A percentile compares a stretch with the other conserved stretches of the same genome.
Evolutionary conservation across 2,888 invertebrate genomes (phyloP).

Genomic region (Candidula unifasciata): DNA sequence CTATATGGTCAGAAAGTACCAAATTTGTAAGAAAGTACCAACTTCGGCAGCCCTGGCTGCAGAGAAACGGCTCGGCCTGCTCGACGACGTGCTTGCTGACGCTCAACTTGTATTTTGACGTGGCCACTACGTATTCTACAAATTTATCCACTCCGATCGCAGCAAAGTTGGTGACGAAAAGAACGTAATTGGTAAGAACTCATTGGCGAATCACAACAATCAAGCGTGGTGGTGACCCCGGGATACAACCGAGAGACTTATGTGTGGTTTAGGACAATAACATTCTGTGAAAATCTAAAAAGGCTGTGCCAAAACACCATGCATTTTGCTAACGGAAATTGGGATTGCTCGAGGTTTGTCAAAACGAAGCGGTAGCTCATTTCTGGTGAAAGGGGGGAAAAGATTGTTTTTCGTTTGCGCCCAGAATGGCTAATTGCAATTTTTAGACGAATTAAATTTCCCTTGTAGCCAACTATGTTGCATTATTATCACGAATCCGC

Average conservation of each 20-base stretch:
- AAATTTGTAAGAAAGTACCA: too few species aligned
- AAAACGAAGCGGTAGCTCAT: conserved; percentile 31
- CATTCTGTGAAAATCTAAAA: conserved; percentile 1
- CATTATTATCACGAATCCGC: too few species aligned
- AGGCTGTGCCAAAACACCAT: conserved; percentile 13
- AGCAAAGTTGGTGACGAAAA: conserved; percentile 95
- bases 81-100: conserved; percentile 72
- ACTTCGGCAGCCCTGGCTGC: too few species aligned
- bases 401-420: background rate
- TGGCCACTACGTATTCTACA: conserved; percentile 88
- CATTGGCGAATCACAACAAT: conserved; percentile 75
- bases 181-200: conserved; percentile 87
- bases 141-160: conserved; percentile 95
- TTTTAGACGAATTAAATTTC: too few species aligned
- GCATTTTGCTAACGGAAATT: conserved; percentile 36
- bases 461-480: too few species aligned
- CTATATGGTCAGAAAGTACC: too few species aligned
- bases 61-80: conserved; percentile 59
- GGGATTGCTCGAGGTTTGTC: conserved; percentile 44
- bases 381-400: conserved; percentile 14
- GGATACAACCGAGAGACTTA: conserved; percentile 5
- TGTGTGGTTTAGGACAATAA: background rate
- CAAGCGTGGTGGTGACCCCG: conserved; percentile 59
- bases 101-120: conserved; percentile 77
- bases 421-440: too few species aligned